These are phyloP conservation scores for Pegoplata infirma DNA, from an alignment of 2,888 invertebrate genomes.

Conservation along the genomic window DNA sequence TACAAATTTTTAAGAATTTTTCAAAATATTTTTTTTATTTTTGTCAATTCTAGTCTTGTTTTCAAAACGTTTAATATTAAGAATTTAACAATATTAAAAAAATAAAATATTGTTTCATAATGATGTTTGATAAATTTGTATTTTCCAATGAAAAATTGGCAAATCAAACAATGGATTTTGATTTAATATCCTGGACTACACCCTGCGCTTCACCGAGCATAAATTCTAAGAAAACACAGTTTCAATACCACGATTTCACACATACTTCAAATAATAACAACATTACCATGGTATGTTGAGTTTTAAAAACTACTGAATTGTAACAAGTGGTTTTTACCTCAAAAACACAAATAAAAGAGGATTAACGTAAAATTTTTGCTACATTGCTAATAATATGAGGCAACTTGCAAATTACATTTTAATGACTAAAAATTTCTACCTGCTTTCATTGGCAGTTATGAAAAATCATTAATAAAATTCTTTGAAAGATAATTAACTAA, in stretches of 20 bases:
- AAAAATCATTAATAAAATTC: slow-evolving; percentile 2
- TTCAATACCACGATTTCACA: background rate
- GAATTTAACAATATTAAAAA: background rate
- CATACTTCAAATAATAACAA: background rate
- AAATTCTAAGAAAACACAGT: slow-evolving; percentile 33
- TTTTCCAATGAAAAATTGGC: slow-evolving; percentile 66
- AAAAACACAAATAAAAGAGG: too few relatives aligned
- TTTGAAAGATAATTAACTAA: background rate
- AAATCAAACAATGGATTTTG: slow-evolving; percentile 70
- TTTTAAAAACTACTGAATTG: background rate
- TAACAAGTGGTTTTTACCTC: background rate
- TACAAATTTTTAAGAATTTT: background rate
- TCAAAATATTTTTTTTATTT: background rate
- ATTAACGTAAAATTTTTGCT: background rate
- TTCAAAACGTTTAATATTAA: slow-evolving; percentile 7
- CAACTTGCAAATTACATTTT: background rate
- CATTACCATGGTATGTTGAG: background rate
- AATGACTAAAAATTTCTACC: background rate
- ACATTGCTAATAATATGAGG: background rate
- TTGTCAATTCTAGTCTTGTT: slow-evolving; percentile 3
- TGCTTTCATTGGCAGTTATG: too few relatives aligned
- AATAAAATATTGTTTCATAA: background rate
- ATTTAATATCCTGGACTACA: slow-evolving; percentile 65
- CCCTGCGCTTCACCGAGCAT: slow-evolving; percentile 5
- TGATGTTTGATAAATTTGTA: slow-evolving; percentile 26